Conservation (phyloP, 1,140 invertebrate genomes). For the Elymnias hypermnestra region DNA sequence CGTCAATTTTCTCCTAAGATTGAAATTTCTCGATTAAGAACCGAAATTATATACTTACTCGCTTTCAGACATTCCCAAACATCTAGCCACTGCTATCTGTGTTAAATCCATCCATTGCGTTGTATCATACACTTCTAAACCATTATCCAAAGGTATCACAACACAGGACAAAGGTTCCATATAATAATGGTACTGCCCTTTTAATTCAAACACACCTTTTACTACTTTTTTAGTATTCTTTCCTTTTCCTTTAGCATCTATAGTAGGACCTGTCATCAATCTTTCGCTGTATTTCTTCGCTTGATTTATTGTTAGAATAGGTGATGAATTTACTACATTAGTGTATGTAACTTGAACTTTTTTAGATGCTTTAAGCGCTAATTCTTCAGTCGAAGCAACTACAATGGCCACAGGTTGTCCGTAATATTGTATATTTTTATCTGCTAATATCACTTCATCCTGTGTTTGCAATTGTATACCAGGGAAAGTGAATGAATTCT, state of each 20-base stretch:
- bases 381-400: slow-evolving; percentile 78
- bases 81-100: slow-evolving; percentile 78
- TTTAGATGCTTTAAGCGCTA: slow-evolving; percentile 80
- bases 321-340: slow-evolving; percentile 41
- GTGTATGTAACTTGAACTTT: slow-evolving; percentile 83
- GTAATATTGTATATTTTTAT: slow-evolving; percentile 77
- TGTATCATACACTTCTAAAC: slow-evolving; percentile 78
- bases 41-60: slow-evolving; percentile 41
- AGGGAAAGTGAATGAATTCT: slow-evolving; percentile 70
- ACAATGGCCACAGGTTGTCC: slow-evolving; percentile 87
- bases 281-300: slow-evolving; percentile 46
- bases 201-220: slow-evolving; percentile 53
- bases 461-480: slow-evolving; percentile 44
- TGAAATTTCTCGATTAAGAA: too few relatives aligned
- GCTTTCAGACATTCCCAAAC: slow-evolving; percentile 70
- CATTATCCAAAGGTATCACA: slow-evolving; percentile 79
- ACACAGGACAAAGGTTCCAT: slow-evolving; percentile 79
- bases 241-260: slow-evolving; percentile 64
- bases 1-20: too few relatives aligned
- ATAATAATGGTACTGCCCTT: slow-evolving; percentile 65
- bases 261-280: slow-evolving; percentile 28
- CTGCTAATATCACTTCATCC: slow-evolving; percentile 76
- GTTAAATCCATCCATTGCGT: slow-evolving; percentile 83
- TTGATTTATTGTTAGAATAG: slow-evolving; percentile 55
- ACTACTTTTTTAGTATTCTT: slow-evolving; percentile 43